Conservation (phyloP, 2,797 vertebrate genomes). For the Pangasius djambal region DNA sequence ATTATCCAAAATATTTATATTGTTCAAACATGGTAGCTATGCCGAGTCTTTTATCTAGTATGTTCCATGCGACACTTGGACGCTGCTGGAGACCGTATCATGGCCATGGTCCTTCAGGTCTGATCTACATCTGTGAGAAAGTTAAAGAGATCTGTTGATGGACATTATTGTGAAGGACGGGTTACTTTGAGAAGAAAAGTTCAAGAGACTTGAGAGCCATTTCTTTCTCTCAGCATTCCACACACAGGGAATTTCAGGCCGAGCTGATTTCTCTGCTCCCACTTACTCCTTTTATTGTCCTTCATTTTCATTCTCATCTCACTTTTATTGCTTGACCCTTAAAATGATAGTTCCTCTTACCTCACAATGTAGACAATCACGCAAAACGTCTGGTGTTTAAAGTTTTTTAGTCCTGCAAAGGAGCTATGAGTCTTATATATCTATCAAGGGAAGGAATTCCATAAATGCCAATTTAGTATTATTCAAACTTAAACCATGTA, state of each 20-base stretch:
- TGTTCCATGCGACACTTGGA: neutral
- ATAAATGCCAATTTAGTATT: neutral
- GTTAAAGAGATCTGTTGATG: slow-evolving; percentile 56
- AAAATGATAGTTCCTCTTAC: neutral
- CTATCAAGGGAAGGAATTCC: neutral
- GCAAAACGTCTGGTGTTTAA: neutral
- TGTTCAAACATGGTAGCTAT: slow-evolving; percentile 69
- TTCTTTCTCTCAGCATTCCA: neutral
- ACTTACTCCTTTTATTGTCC: neutral
- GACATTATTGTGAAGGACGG: slow-evolving; percentile 50
- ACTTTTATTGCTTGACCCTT: neutral
- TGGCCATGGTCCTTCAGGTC: slow-evolving; percentile 54
- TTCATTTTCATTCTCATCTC: neutral
- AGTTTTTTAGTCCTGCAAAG: neutral
- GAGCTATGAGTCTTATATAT: neutral
- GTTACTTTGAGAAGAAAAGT: slow-evolving; percentile 1
- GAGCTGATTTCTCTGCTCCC: neutral
- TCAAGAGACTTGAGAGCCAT: neutral
- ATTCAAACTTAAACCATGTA: neutral
- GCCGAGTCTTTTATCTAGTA: slow-evolving; percentile 53
- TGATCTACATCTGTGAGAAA: slow-evolving; percentile 31
- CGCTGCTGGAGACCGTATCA: neutral
- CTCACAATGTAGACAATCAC: neutral
- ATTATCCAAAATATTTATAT: slow-evolving; percentile 73
- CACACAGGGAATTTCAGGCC: neutral